phyloP scores from a whole-genome alignment of 2,888 invertebrate species.

The Mythimna loreyi region DNA sequence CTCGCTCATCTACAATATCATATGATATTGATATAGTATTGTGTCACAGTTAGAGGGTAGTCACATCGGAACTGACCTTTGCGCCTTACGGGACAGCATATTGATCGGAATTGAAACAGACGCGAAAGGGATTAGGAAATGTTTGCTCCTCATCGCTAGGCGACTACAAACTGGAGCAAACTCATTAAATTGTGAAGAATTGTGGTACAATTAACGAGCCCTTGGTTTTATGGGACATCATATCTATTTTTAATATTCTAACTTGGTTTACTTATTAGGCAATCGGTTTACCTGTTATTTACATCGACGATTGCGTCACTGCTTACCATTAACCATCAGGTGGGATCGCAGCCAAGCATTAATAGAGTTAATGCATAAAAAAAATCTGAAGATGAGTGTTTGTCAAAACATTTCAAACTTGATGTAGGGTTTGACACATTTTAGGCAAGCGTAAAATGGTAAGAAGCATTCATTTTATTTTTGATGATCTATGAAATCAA shows the following conservation, averaged over 20 bases:
- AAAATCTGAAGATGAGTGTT: too few species aligned
- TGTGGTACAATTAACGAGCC: conserved; percentile 9
- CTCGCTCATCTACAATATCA: neutral
- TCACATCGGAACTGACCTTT: conserved; percentile 52
- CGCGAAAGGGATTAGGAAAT: conserved; percentile 73
- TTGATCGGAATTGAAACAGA: conserved; percentile 78
- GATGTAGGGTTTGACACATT: too few species aligned
- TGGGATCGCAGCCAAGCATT: too few species aligned
- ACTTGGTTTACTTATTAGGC: neutral
- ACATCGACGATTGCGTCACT: too few species aligned
- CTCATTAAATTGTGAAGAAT: conserved; percentile 46
- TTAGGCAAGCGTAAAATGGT: too few species aligned
- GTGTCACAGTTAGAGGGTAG: conserved; percentile 4
- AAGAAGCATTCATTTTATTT: too few species aligned
- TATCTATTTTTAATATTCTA: conserved; percentile 1
- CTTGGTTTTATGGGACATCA: neutral
- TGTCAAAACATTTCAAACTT: too few species aligned
- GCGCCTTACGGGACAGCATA: conserved; percentile 65
- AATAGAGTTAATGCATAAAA: too few species aligned
- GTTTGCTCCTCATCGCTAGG: conserved; percentile 82
- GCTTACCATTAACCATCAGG: too few species aligned
- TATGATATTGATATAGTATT: conserved; percentile 3
- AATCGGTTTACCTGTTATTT: too few species aligned
- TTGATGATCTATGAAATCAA: too few species aligned
- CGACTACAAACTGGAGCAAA: conserved; percentile 74